Evolutionary conservation across 2,888 invertebrate species (phyloP).

Genomic region (Oligia latruncula): DNA sequence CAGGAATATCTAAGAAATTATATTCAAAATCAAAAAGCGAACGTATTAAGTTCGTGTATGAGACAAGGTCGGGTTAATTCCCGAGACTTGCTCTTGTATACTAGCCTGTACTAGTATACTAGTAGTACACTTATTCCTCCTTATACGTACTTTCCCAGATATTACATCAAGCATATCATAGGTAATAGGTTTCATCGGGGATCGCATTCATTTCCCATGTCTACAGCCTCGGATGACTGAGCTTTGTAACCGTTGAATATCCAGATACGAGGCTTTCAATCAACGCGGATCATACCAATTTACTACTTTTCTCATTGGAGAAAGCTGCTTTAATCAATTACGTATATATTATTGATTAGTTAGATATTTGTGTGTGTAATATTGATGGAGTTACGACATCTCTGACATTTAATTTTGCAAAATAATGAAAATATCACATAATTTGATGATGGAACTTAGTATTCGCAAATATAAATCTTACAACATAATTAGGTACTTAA

Average conservation of each 20-base stretch:
- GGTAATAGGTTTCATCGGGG: constrained; percentile 65
- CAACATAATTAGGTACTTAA: background rate
- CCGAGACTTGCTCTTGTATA: constrained; percentile 25
- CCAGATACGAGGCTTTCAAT: constrained; percentile 62
- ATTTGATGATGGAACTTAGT: constrained; percentile 20
- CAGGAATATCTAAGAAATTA: background rate
- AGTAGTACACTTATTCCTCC: constrained; percentile 41
- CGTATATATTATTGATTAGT: constrained; percentile 38
- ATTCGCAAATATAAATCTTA: constrained; percentile 1
- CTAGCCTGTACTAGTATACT: background rate
- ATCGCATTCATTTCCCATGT: constrained; percentile 76
- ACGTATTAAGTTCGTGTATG: background rate
- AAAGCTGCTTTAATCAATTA: constrained; percentile 62
- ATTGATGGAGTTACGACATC: constrained; percentile 47
- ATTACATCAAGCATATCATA: constrained; percentile 40
- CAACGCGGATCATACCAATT: constrained; percentile 53
- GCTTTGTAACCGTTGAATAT: constrained; percentile 75
- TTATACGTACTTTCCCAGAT: constrained; percentile 39
- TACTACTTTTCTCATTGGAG: constrained; percentile 47
- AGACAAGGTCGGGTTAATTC: background rate
- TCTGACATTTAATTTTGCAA: constrained; percentile 44
- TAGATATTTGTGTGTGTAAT: constrained; percentile 42
- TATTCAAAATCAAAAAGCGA: background rate
- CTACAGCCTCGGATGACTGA: constrained; percentile 74
- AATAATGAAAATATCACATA: constrained; percentile 26